Base-by-base conservation (phyloP, 2,888 invertebrate species). In the Pheosia gnoma region DNA sequence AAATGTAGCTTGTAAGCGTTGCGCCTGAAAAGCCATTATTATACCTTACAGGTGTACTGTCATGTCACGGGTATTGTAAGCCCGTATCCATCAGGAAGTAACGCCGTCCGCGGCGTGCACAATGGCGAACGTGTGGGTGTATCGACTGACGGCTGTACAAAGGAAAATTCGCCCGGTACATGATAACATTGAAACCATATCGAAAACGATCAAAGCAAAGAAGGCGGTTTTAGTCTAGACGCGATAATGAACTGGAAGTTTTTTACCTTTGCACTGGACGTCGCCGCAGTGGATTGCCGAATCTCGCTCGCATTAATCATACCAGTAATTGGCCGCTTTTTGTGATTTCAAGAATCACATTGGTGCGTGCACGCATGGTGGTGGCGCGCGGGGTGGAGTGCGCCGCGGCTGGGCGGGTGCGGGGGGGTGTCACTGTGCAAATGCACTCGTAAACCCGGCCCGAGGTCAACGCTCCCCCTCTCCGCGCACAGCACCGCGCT, bases 361-460 rank as follows among this genome's bases (percentile, higher is more conserved):
- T 71, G 80, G 81, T 87, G 91, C 90, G 90, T 86, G 86, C 86
- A 86, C 89, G 87, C 87, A 89, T 74, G 74, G 72, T 66, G 77
- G 65, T 62, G 70, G 74, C 72, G 69, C 70, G 62, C 66, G 57
- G 58, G 55, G 58, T 63, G 41, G 65, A 25, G 25, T 25, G 25
- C 25, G 57, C 63, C 45, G 64, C 63, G 67, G 67, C 71, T 71
- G 70, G 71, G 61, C 63, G 67, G 67, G 71, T 65, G 69, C 51
- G 78, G 81, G 84, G 86, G 89, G 89, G 88, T 91, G 90, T 91
- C 91, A 90, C 91, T 90, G 90, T 88, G 91, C 91, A 91, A 91
- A 91, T 90, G 91, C 91, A 91, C 89, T 91, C 91, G 88, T 90
- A 90, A 91, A 91, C 88, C 86, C 82, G 84, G 81, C 80, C 78